Evolutionary conservation across 2,797 vertebrate species (phyloP), one percentile per base, ranked within the genome.

Genomic region (Gadopsis bispinosus): DNA sequence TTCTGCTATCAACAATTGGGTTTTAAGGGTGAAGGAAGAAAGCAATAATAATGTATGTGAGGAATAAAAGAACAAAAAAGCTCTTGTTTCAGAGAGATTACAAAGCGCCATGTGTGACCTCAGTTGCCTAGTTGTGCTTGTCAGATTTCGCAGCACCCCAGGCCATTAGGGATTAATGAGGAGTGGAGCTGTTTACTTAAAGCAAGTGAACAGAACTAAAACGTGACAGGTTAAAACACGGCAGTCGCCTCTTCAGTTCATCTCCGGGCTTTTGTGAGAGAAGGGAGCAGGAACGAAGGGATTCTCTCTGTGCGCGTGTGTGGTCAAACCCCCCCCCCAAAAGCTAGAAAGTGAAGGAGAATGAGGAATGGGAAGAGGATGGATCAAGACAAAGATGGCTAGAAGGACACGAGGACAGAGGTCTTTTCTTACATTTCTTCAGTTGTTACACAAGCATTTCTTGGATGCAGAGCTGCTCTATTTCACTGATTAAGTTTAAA

Each of bases 221-320:
- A 83, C 89, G 79, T 84, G 87, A 87, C 89, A 90, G 85, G 86
- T 89, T 84, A 67, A 90, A 92, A 92, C 87, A 92, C 4, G 75
- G 80, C 60, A 53, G 81, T 68, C 29, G 45, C 78, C 73, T 79
- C 84, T 73, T 86, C 58, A 62, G 72, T 92, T 90, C 80, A 90
- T 84, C 88, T 85, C 67, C 1, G 20, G 79, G 87, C 80, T 90
- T 92, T 89, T 89, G 87, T 89, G 63, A 79, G 79, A 22, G 73
- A 70, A 66, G 50, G 54, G 60, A 75, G 61, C 59, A 51, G 43
- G 73, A 70, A 80, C 20, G 33, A 67, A 73, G 63, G 60, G 69
- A 74, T 65, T 85, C 0, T 48, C 51, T 83, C 66, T 79, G 26
- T 64, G 43, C 75, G 55, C 71, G 61, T 81, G 51, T 81, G 80